Percentiles rank a stretch among this genome's conserved stretches.
These are phyloP conservation scores for Dissostichus mawsoni DNA, from an alignment of 2,113 vertebrate genomes.

Conservation along the genomic window DNA sequence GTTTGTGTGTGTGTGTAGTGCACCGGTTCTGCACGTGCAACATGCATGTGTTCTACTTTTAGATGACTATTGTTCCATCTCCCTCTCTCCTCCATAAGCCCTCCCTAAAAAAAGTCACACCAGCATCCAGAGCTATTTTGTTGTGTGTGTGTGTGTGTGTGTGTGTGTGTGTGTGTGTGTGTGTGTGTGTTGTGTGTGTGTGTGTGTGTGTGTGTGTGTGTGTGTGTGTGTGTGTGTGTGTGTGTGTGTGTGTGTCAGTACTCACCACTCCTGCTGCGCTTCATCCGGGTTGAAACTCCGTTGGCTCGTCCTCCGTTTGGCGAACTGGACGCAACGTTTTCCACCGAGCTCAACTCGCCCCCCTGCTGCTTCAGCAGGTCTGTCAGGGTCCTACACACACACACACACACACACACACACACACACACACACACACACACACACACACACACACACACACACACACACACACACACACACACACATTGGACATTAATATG, in stretches of 20 bases:
- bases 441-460: constrained; percentile 19
- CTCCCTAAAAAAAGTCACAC: not conserved
- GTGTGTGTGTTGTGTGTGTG: too few relatives aligned
- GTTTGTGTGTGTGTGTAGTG: too few relatives aligned
- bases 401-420: too few relatives aligned
- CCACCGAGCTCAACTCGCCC: constrained; percentile 69
- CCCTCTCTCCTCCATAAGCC: not conserved
- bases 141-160: too few relatives aligned
- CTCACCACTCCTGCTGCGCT: constrained; percentile 84
- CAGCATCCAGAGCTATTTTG: not conserved
- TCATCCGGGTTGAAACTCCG: constrained; percentile 78
- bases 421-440: constrained; percentile 18
- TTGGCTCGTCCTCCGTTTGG: constrained; percentile 70
- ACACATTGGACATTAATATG: not conserved
- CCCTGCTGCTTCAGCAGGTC: constrained; percentile 84
- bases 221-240: constrained; percentile 11
- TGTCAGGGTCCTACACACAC: constrained; percentile 78
- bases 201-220: too few relatives aligned
- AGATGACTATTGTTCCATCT: constrained; percentile 16
- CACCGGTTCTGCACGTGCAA: constrained; percentile 49
- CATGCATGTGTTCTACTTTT: constrained; percentile 57
- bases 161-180: too few relatives aligned
- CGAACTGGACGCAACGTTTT: constrained; percentile 54
- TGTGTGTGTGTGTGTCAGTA: not conserved
- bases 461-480: constrained; percentile 10